Conservation (phyloP, 2,113 vertebrate species). For the Laticauda colubrina region DNA sequence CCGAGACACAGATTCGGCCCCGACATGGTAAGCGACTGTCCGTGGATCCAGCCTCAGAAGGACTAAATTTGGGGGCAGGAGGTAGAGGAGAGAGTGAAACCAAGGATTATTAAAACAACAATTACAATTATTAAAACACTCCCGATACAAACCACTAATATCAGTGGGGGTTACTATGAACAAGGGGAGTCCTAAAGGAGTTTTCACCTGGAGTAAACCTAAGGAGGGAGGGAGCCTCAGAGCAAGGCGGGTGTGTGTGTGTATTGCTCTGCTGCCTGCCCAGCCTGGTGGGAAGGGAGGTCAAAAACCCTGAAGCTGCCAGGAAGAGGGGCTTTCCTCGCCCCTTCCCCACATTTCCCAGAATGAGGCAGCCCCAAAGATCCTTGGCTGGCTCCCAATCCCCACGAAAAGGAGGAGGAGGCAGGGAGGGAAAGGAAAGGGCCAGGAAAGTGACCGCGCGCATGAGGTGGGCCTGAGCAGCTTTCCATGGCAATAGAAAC, state of each 20-base stretch:
- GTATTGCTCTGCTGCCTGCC: background rate
- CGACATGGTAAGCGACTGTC: constrained; percentile 82
- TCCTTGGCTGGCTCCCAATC: background rate
- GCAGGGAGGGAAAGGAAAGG: background rate
- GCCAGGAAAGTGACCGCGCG: too few relatives aligned
- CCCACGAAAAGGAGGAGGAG: background rate
- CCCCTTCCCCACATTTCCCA: background rate
- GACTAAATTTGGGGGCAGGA: constrained; percentile 76
- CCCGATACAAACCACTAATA: background rate
- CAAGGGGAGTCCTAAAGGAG: background rate
- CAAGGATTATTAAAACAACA: background rate
- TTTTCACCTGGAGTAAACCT: background rate
- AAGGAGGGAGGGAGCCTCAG: background rate
- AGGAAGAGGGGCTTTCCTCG: background rate
- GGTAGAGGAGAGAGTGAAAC: background rate
- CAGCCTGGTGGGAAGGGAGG: background rate
- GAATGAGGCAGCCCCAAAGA: background rate
- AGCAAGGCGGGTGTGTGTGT: background rate
- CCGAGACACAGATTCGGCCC: constrained; percentile 87
- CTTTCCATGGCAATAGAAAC: background rate
- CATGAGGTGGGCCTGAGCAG: background rate
- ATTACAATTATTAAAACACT: background rate
- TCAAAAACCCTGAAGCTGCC: background rate
- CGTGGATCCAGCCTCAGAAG: constrained; percentile 78
- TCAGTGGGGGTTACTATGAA: background rate